These are phyloP conservation scores for Thaumatotibia leucotreta DNA, from an alignment of 1,140 invertebrate species.

Conservation along the genomic window DNA sequence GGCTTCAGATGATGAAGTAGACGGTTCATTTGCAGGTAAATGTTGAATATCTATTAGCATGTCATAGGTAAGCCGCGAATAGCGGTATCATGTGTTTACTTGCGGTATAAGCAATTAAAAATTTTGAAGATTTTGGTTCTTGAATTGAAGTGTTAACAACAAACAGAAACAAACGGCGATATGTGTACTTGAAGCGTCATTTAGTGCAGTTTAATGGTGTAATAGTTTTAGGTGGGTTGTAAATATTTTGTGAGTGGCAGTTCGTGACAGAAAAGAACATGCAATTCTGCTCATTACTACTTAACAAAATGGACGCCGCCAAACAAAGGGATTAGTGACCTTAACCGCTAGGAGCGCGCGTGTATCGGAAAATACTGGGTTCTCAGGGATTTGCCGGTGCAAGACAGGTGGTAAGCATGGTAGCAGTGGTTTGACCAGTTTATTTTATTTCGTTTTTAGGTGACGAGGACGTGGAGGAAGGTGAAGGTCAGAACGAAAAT, in stretches of 20 bases:
- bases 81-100: conserved; percentile 78
- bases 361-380: conserved; percentile 37
- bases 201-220: conserved; percentile 34
- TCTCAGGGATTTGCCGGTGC: conserved; percentile 29
- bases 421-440: conserved; percentile 60
- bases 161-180: conserved; percentile 22
- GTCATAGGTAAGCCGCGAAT: conserved; percentile 77
- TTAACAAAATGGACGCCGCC: conserved; percentile 84
- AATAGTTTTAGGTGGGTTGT: conserved; percentile 61
- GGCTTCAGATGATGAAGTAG: conserved; percentile 88
- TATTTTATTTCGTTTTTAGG: conserved; percentile 75
- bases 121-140: conserved; percentile 61
- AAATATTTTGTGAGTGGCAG: conserved; percentile 74
- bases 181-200: conserved; percentile 19
- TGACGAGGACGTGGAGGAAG: conserved; percentile 83
- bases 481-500: conserved; percentile 80
- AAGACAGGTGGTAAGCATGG: conserved; percentile 35
- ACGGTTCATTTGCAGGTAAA: conserved; percentile 88
- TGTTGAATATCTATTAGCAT: conserved; percentile 68
- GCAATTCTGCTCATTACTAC: conserved; percentile 77
- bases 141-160: conserved; percentile 24
- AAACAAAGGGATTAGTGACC: conserved; percentile 82
- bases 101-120: conserved; percentile 76
- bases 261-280: conserved; percentile 76
- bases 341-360: conserved; percentile 50